Percentiles rank a stretch among this genome's conserved stretches.
These are phyloP conservation scores for Parasteatoda lunata DNA, from an alignment of 2,888 invertebrate genomes.

Conservation along the genomic window DNA sequence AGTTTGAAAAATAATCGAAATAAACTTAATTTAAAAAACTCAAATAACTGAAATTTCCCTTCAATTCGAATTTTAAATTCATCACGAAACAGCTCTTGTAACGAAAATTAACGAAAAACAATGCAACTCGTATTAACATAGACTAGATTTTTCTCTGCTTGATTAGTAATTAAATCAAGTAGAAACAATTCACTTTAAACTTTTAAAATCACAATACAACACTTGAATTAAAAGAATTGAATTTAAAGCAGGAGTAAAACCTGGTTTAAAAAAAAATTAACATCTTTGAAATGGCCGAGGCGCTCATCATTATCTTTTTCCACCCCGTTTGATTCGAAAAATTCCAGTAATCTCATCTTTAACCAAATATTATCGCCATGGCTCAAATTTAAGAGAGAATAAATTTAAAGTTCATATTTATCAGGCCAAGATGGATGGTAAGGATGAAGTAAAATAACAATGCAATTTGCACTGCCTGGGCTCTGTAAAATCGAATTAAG, in stretches of 20 bases:
- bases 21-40: too few species aligned
- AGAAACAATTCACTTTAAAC: slow-evolving; percentile 25
- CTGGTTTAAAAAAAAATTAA: slow-evolving; percentile 10
- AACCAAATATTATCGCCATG: slow-evolving; percentile 15
- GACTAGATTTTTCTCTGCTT: slow-evolving; percentile 14
- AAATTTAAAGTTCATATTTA: slow-evolving; percentile 59
- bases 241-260: slow-evolving; percentile 29
- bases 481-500: slow-evolving; percentile 59
- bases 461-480: slow-evolving; percentile 63
- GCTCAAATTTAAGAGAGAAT: slow-evolving; percentile 47
- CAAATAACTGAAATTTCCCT: too few species aligned
- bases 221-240: slow-evolving; percentile 1
- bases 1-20: too few species aligned
- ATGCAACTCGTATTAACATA: background rate
- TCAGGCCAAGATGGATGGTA: slow-evolving; percentile 9
- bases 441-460: slow-evolving; percentile 54
- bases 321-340: slow-evolving; percentile 44
- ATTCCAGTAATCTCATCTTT: slow-evolving; percentile 52
- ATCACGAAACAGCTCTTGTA: too few species aligned
- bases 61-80: too few species aligned
- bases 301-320: slow-evolving; percentile 66
- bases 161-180: slow-evolving; percentile 39
- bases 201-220: slow-evolving; percentile 24
- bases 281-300: background rate
- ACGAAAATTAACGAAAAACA: background rate